Base-by-base conservation (phyloP, 2,888 invertebrate species). In the Sinohyriopsis cumingii region DNA sequence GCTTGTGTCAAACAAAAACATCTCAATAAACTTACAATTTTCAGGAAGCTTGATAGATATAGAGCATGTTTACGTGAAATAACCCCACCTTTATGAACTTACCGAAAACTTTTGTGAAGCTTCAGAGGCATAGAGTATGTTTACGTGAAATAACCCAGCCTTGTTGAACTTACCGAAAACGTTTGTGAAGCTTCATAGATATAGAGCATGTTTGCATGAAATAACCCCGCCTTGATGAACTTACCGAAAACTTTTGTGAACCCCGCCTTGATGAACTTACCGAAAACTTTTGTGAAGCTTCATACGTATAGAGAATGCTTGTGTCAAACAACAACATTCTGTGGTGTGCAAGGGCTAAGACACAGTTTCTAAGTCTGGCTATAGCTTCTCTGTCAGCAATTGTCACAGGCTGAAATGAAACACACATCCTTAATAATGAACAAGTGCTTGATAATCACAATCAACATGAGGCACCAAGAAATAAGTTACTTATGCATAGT, bases 321-420 rank as follows among this genome's bases (percentile, higher is more conserved):
- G 45, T 45, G 87, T 98, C 97, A 83, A 94, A 97, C 3, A 99
- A 91, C 92, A 96, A 94, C 91, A 98, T 94, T 87, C 95, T 95
- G 78, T 95, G 95, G 33, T 95, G 93, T 0, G 95, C 94, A 68
- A 99, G 91, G 0, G 96, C 95, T 63, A 95, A 90, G 75, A 99
- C 94, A 88, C 97, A 97, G 90, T 98, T 98, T 68, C 95, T 93
- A 33, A 98, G 90, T 70, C 99, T 92, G 0, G 94, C 94, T 86
- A 99, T 96, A n/a, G 94, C 94, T 90, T 96, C 95, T 67, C 98
- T 92, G 80, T 95, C 95, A 0, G 92, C 91, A 67, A 92, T 91
- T 12, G 93, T 92, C 25, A 98, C 93, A 19, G 93, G 92, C 94
- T 95, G 90, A 63, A 89, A 86, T 60, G 15, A 63, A 66, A 63